Percentiles rank a stretch among this genome's conserved stretches.
Conservation (phyloP, 1,140 invertebrate species). For the Argopecten irradians region DNA sequence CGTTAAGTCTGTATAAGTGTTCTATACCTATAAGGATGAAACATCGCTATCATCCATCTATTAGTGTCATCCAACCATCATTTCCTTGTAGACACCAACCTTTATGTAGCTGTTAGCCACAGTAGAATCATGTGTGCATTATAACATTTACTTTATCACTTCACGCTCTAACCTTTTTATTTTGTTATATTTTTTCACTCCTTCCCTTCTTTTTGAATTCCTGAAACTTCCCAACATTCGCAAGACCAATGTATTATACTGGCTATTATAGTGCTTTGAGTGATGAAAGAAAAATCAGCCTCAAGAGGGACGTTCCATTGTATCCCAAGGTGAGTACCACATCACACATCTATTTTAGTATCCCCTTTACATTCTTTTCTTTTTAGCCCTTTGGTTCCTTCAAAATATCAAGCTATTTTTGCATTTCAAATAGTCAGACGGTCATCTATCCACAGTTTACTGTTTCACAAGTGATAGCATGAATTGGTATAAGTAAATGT, state of each 20-base stretch:
- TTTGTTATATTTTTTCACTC: constrained; percentile 52
- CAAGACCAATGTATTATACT: constrained; percentile 53
- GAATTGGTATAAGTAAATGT: too few relatives aligned
- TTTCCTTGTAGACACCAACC: too few relatives aligned
- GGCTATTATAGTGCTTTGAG: constrained; percentile 72
- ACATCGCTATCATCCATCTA: too few relatives aligned
- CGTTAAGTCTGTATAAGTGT: too few relatives aligned
- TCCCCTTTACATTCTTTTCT: not conserved
- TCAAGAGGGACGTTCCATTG: constrained; percentile 73
- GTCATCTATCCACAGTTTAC: too few relatives aligned
- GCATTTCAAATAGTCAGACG: too few relatives aligned
- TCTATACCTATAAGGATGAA: too few relatives aligned
- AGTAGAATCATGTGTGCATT: too few relatives aligned
- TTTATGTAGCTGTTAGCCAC: too few relatives aligned
- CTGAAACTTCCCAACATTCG: constrained; percentile 29
- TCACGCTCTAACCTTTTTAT: constrained; percentile 31
- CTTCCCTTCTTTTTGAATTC: constrained; percentile 50
- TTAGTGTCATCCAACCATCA: too few relatives aligned
- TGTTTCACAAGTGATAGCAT: too few relatives aligned
- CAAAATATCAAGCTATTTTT: not conserved
- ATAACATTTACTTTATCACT: too few relatives aligned
- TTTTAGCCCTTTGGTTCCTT: constrained; percentile 14
- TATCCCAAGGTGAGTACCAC: constrained; percentile 74
- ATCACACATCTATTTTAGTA: constrained; percentile 15
- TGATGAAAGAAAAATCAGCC: constrained; percentile 74